phyloP scores from a whole-genome alignment of 2,888 invertebrate species.

The Panzeria rudis region DNA sequence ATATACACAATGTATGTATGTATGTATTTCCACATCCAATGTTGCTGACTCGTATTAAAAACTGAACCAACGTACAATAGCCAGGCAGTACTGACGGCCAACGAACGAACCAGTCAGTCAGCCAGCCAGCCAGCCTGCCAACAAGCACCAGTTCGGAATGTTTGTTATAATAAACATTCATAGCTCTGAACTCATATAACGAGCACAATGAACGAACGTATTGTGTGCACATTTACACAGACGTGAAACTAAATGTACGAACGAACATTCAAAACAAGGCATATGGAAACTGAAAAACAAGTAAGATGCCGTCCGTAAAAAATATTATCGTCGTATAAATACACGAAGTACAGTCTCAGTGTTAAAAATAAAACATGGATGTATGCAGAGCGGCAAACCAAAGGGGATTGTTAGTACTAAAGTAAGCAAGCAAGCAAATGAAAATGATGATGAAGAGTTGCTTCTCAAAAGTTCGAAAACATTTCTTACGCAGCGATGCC shows the following conservation, averaged over 20 bases:
- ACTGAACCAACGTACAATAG: slow-evolving; percentile 74
- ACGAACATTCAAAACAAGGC: slow-evolving; percentile 60
- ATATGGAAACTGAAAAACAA: slow-evolving; percentile 61
- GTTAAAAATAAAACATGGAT: slow-evolving; percentile 80
- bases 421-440: slow-evolving; percentile 23
- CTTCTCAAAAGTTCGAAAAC: slow-evolving; percentile 62
- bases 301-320: slow-evolving; percentile 60
- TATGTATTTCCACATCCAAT: slow-evolving; percentile 76
- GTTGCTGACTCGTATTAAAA: slow-evolving; percentile 77
- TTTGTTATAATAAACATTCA: slow-evolving; percentile 59
- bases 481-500: slow-evolving; percentile 48
- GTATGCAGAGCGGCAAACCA: slow-evolving; percentile 68
- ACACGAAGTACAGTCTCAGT: slow-evolving; percentile 82
- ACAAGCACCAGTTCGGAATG: slow-evolving; percentile 69
- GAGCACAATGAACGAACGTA: slow-evolving; percentile 71
- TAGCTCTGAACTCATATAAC: slow-evolving; percentile 72
- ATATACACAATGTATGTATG: slow-evolving; percentile 72
- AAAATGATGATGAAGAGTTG: slow-evolving; percentile 66
- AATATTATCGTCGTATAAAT: slow-evolving; percentile 65
- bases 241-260: slow-evolving; percentile 48
- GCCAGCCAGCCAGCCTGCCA: slow-evolving; percentile 50
- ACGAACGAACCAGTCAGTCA: slow-evolving; percentile 54
- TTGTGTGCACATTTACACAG: slow-evolving; percentile 40
- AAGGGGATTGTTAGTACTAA: slow-evolving; percentile 64
- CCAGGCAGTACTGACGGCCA: slow-evolving; percentile 57